A percentile compares a stretch with the other conserved stretches of the same genome.
These are phyloP conservation scores for Dryococelus australis DNA, from an alignment of 2,888 invertebrate species.

Conservation along the genomic window DNA sequence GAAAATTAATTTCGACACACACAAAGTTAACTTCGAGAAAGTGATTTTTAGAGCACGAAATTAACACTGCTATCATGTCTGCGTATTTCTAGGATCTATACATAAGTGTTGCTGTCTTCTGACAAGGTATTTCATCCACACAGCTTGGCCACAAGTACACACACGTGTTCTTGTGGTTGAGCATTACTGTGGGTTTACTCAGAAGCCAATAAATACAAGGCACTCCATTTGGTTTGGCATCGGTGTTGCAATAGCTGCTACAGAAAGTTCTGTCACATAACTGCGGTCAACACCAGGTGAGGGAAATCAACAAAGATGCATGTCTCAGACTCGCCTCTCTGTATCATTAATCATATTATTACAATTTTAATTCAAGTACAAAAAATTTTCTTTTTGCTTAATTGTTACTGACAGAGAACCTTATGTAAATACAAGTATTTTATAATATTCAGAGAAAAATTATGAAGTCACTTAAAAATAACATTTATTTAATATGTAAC, in stretches of 20 bases:
- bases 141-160: neutral
- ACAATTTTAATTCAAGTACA: neutral
- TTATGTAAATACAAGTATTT: neutral
- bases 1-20: neutral
- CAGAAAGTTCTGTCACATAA: neutral
- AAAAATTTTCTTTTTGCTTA: neutral
- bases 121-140: neutral
- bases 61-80: neutral
- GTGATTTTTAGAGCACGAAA: neutral
- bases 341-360: constrained; percentile 8
- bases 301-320: constrained; percentile 8
- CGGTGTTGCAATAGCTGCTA: neutral
- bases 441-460: neutral
- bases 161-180: constrained; percentile 27
- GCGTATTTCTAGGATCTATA: neutral
- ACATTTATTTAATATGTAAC: neutral
- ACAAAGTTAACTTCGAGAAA: neutral
- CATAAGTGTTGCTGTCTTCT: neutral
- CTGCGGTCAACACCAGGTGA: neutral
- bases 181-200: constrained; percentile 33
- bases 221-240: constrained; percentile 36
- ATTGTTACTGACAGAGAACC: neutral
- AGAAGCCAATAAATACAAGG: constrained; percentile 39
- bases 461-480: neutral
- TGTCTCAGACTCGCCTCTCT: neutral